phyloP scores from a whole-genome alignment of 1,140 invertebrate species.

The Panulirus ornatus region DNA sequence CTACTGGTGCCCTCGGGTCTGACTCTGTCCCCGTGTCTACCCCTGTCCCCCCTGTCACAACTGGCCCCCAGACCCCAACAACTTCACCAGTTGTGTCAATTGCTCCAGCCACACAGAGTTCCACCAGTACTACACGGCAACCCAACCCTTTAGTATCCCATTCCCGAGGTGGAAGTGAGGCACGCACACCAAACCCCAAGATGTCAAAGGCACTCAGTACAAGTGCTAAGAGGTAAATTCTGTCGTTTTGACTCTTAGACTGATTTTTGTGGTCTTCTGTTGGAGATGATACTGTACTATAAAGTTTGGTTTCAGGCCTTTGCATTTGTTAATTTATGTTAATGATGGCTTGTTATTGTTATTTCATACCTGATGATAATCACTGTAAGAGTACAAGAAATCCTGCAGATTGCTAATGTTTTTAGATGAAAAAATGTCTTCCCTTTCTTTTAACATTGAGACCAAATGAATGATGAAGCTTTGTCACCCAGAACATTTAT shows the following conservation, averaged over 20 bases:
- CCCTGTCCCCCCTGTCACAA: constrained; percentile 56
- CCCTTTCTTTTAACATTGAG: no score
- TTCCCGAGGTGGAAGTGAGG: constrained; percentile 23
- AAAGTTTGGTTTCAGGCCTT: background rate
- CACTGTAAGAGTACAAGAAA: no score
- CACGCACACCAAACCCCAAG: constrained; percentile 81
- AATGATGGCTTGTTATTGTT: no score
- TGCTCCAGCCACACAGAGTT: constrained; percentile 39
- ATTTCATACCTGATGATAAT: no score
- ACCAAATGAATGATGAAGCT: no score
- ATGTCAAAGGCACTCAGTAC: constrained; percentile 96
- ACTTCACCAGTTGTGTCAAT: constrained; percentile 17
- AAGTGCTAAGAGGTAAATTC: constrained; percentile 87
- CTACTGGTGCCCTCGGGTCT: constrained; percentile 69
- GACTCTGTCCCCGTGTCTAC: constrained; percentile 66
- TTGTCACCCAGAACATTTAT: no score
- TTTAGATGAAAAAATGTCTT: no score
- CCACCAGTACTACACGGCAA: constrained; percentile 23
- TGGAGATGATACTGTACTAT: background rate
- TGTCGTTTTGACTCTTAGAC: constrained; percentile 38
- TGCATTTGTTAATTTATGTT: background rate
- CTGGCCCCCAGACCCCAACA: constrained; percentile 49
- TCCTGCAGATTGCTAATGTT: no score
- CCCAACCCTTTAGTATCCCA: constrained; percentile 7
- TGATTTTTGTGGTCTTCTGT: constrained; percentile 75